Evolutionary conservation across 2,888 invertebrate species (phyloP).

Genomic region (Chrysomela aeneicollis): DNA sequence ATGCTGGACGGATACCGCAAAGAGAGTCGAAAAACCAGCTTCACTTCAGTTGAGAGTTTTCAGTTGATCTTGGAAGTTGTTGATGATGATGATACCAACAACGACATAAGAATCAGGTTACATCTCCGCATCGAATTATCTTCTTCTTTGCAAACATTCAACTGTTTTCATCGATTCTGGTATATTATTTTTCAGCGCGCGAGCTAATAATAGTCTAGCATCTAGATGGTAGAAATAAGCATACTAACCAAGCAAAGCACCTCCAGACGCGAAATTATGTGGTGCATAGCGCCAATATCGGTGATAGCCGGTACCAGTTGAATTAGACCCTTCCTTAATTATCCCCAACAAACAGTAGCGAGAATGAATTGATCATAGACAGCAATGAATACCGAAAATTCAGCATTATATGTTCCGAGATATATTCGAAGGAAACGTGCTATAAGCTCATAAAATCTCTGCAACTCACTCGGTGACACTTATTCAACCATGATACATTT

Average conservation of each 20-base stretch:
- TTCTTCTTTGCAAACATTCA: no score
- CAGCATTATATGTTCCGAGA: neutral
- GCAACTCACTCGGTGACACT: neutral
- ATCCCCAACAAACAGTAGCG: neutral
- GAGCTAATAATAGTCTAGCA: neutral
- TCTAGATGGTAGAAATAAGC: neutral
- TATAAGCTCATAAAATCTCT: neutral
- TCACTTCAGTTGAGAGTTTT: no score
- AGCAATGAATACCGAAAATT: neutral
- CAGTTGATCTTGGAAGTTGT: no score
- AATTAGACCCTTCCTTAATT: slow-evolving; percentile 4
- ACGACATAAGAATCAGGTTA: no score
- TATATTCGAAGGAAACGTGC: neutral
- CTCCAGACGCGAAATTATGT: slow-evolving; percentile 47
- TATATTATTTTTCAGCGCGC: neutral
- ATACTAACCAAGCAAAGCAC: slow-evolving; percentile 10
- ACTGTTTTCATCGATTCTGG: neutral
- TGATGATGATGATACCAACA: no score
- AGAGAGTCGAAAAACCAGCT: no score
- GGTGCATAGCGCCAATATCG: slow-evolving; percentile 60
- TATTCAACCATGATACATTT: neutral
- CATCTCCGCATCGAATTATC: no score
- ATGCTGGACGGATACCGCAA: slow-evolving; percentile 24
- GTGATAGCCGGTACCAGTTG: slow-evolving; percentile 61
- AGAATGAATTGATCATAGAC: slow-evolving; percentile 7